Evolutionary conservation across 2,113 vertebrate genomes (phyloP).

Genomic region (Empidonax alnorum): DNA sequence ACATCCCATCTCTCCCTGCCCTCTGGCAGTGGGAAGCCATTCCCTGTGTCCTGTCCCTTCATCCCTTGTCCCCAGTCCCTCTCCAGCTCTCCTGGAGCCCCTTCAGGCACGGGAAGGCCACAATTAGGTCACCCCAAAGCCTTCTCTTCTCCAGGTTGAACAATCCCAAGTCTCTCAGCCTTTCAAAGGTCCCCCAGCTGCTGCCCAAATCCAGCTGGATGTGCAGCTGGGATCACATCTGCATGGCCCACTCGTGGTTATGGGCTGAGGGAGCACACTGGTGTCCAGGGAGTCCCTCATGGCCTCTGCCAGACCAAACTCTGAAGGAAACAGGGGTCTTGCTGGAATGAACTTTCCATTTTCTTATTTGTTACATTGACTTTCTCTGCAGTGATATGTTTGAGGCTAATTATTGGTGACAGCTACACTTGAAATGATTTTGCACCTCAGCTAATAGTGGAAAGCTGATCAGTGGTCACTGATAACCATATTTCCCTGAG

Average conservation of each 20-base stretch:
- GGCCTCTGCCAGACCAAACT: background rate
- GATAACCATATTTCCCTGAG: background rate
- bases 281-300: background rate
- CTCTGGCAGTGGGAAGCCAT: background rate
- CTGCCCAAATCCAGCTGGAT: background rate
- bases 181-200: background rate
- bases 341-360: background rate
- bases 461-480: background rate
- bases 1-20: background rate
- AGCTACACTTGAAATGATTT: background rate
- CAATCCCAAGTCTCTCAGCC: background rate
- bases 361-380: background rate
- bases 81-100: background rate
- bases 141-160: background rate
- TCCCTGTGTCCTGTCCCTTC: background rate
- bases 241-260: accelerated
- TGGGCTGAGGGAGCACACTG: accelerated
- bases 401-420: background rate
- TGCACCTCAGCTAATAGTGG: background rate
- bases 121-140: background rate
- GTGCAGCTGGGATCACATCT: background rate
- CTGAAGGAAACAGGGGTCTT: background rate
- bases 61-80: background rate
- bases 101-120: background rate
- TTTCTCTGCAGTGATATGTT: background rate